Percentiles rank a stretch among this genome's conserved stretches.
These are phyloP conservation scores for Crypturellus tataupa DNA, from an alignment of 2,797 vertebrate species.

Conservation along the genomic window DNA sequence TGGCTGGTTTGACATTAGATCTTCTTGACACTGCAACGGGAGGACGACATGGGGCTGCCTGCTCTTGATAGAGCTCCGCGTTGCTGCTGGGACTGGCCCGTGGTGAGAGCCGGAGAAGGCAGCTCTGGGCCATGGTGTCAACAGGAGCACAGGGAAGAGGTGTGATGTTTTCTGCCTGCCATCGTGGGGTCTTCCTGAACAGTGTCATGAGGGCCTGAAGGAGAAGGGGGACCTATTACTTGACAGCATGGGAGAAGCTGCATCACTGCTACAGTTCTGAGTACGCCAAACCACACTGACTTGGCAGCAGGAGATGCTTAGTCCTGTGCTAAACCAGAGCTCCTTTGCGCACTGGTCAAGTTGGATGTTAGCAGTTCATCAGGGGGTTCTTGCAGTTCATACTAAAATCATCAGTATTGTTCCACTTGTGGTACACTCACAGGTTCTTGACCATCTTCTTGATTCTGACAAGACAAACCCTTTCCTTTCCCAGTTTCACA, in stretches of 20 bases:
- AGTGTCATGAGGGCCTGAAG: not conserved
- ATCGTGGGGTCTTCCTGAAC: not conserved
- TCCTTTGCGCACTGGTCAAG: not conserved
- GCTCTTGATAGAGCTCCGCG: too few species aligned
- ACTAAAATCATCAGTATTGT: not conserved
- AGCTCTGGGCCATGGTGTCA: too few species aligned
- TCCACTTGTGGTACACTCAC: not conserved
- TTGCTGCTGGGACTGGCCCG: too few species aligned
- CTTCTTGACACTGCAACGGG: not conserved
- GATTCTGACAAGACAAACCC: not conserved
- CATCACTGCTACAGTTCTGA: not conserved
- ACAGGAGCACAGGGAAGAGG: not conserved
- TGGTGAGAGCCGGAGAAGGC: too few species aligned
- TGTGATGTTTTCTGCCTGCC: not conserved
- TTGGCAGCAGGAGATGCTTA: not conserved
- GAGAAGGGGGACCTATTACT: not conserved
- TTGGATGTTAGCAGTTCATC: not conserved
- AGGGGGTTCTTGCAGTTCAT: not conserved
- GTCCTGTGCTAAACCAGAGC: too few species aligned
- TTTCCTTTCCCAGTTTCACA: not conserved
- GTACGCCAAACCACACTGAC: not conserved
- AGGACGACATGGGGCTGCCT: not conserved
- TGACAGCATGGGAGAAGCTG: not conserved
- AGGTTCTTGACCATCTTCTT: not conserved
- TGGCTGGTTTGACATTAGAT: not conserved